phyloP scores from a whole-genome alignment of 2,797 vertebrate genomes.

The Vespertilio murinus region DNA sequence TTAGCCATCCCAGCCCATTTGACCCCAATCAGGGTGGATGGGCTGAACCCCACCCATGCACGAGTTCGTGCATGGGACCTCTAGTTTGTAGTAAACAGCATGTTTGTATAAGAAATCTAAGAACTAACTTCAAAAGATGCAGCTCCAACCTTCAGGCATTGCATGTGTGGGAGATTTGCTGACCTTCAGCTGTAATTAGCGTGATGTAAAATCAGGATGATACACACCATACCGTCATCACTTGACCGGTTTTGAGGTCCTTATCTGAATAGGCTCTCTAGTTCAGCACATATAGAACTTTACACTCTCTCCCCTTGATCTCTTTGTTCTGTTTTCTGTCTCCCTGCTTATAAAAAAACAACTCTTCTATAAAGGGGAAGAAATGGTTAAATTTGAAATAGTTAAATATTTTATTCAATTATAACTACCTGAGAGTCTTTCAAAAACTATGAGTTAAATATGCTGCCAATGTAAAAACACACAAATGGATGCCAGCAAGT shows the following conservation, averaged over 20 bases:
- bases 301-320: neutral
- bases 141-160: neutral
- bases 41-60: too few relatives aligned
- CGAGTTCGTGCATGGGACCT: too few relatives aligned
- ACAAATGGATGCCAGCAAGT: neutral
- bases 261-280: neutral
- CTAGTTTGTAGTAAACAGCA: neutral
- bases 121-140: neutral
- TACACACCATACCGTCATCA: too few relatives aligned
- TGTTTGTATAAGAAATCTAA: neutral
- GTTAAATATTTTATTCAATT: neutral
- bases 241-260: neutral
- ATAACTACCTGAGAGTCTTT: neutral
- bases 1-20: too few relatives aligned
- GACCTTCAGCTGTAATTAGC: neutral
- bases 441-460: neutral
- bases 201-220: neutral
- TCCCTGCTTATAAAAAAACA: neutral
- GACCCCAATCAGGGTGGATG: too few relatives aligned
- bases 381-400: conserved; percentile 20
- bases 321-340: neutral
- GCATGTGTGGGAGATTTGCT: neutral
- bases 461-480: neutral
- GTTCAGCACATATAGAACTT: neutral
- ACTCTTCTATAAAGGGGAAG: neutral